Evolutionary conservation across 2,113 vertebrate genomes (phyloP), one percentile per base, ranked within the genome.

Genomic region (Parotia lawesii): DNA sequence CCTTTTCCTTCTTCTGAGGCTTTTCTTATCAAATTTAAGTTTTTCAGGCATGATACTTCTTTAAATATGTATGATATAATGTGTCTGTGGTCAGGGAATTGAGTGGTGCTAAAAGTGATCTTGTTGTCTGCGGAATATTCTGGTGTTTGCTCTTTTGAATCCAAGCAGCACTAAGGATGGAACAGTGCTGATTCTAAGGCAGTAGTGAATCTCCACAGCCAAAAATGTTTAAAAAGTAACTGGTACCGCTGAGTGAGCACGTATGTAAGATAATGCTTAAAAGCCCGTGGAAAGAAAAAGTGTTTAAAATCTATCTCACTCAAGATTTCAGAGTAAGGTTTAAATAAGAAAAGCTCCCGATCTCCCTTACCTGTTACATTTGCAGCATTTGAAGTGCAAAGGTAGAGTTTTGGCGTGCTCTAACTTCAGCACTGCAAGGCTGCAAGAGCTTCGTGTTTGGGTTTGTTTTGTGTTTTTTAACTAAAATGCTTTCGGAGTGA

Each of bases 341-440:
- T 38, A 33, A 54, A 47, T 9, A 18, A n/a, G 65, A 31, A 77
- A 22, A 67, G 20, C 69, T 74, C 21, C 56, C 47, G 15, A 17
- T 45, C 23, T 80, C 35, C 42, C 19, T 35, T 45, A 17, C 33
- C 44, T 0, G 0, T 53, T 53, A 16, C 3, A 6, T 44, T 58
- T 74, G 27, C 27, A 64, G 56, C 28, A 8, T 17, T 7, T 33
- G 38, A 80, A 71, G 38, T 56, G 29, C 51, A 33, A 31, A 45
- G 0, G 0, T 8, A 0, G 4, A 35, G 2, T 7, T 58, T 57
- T 45, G 33, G 6, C 11, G 5, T 33, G n/a, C 29, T 47, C n/a
- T 62, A 35, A 27, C 44, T 42, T 51, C 27, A 53, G 40, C 33
- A 27, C 18, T 54, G 56, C 54, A 22, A 45, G 42, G 51, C 81